These are phyloP conservation scores for Phytoseiulus persimilis DNA, from an alignment of 2,888 invertebrate genomes.

Conservation along the genomic window DNA sequence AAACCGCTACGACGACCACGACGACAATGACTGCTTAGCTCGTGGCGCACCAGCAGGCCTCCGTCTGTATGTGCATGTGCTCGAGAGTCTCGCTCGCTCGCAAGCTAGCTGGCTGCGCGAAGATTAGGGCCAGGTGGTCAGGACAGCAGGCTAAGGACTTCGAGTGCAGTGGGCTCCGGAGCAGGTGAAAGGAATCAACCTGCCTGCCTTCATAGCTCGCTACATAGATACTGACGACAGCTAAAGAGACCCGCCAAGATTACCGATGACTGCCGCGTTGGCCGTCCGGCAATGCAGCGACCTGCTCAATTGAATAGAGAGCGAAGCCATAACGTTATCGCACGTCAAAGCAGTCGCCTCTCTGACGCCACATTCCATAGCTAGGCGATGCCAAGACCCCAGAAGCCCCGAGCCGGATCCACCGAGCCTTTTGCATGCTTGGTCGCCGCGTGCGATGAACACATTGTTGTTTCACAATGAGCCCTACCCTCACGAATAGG, in stretches of 20 bases:
- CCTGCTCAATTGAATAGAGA: neutral
- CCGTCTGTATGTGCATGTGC: neutral
- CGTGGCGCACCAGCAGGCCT: neutral
- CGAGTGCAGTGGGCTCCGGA: neutral
- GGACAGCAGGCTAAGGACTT: conserved; percentile 21
- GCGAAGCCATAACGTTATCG: neutral
- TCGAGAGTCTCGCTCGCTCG: neutral
- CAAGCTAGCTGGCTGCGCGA: neutral
- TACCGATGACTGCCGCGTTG: neutral
- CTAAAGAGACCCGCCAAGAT: neutral
- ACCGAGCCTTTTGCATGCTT: neutral
- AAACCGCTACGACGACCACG: neutral
- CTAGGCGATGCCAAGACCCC: neutral
- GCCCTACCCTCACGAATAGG: neutral
- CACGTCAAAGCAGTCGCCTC: neutral
- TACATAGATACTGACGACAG: neutral
- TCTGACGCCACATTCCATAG: neutral
- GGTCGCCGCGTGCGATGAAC: neutral
- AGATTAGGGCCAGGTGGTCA: conserved; percentile 37
- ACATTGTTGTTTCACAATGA: neutral
- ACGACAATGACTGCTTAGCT: neutral
- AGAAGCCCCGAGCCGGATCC: neutral
- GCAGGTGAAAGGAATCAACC: neutral
- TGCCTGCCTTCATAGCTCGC: neutral
- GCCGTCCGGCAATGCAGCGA: neutral